Base-by-base conservation (phyloP, 2,888 invertebrate species). In the Archips xylosteana region DNA sequence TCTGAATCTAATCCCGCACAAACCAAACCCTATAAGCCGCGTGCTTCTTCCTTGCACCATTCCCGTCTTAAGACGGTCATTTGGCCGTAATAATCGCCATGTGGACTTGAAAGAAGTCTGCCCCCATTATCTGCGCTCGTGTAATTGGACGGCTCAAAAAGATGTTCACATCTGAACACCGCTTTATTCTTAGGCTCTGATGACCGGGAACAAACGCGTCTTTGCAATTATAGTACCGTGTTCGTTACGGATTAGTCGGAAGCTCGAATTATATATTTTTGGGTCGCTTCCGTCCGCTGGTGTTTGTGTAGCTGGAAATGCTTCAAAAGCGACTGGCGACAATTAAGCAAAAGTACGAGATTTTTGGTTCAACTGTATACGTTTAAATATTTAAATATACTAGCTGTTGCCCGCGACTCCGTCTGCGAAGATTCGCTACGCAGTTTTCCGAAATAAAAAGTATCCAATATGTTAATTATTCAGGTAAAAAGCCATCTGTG, bases 71-170 rank as follows among this genome's bases (percentile, higher is more conserved):
- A 74, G 74, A 65, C 74, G 74, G 74, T 74, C 74, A 74, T 74
- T 74, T 74, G 74, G 64, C 74, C 74, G 70, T 74, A 70, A 74
- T 74, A 74, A 74, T 74, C 74, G 74, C 64, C 70, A 54, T 70
- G 70, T 74, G 74, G 74, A 74, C 70, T 74, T 74, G 74, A 74
- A 74, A 74, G 74, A 74, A 65, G 39, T 69, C 61, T 64, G 67
- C 73, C 70, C 60, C 74, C 74, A 74, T 74, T 74, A 74, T 74
- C 74, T 70, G 57, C 13, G 47, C 51, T 34, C 65, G 65, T 65
- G 70, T 74, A 74, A 74, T 74, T 74, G 74, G 74, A 74, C 64
- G 74, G 69, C 69, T 74, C 74, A 74, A 70, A 71, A 74, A 70
- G 70, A 74, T 70, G 73, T 73, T 73, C 73, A 69, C 63, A 73